Evolutionary conservation across 92 coral and sea anemone species (phyloP).

Genomic region (Muricea muricata): DNA sequence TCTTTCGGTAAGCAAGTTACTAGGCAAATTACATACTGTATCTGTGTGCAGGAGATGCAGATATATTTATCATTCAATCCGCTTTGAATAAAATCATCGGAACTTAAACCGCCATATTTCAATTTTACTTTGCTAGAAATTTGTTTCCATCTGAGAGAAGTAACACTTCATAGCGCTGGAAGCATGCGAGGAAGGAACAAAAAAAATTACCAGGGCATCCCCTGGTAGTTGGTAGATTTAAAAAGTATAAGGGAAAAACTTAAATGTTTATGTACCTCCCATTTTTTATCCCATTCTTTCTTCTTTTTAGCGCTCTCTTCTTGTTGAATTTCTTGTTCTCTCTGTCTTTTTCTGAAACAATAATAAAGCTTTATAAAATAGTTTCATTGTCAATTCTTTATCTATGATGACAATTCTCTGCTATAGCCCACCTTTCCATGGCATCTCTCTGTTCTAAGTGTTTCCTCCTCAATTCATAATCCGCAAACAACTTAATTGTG

Average conservation of each 20-base stretch:
- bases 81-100: not conserved
- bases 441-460: conserved; percentile 87
- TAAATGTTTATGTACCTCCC: conserved; percentile 76
- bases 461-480: conserved; percentile 88
- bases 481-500: conserved; percentile 94
- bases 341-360: conserved; percentile 75
- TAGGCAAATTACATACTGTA: no score
- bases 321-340: conserved; percentile 88
- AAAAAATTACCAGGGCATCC: no score
- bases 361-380: no score
- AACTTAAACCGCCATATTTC: not conserved
- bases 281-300: conserved; percentile 91
- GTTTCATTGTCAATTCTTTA: no score
- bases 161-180: not conserved
- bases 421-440: conserved; percentile 67
- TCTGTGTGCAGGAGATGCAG: no score
- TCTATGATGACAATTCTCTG: no score
- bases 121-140: no score
- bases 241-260: not conserved
- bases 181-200: not conserved
- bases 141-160: not conserved
- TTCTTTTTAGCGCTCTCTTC: conserved; percentile 90
- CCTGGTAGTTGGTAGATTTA: not conserved
- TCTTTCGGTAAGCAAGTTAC: no score
- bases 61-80: not conserved